Evolutionary conservation across 1,140 invertebrate genomes (phyloP).

Genomic region (Eulimnadia texana): DNA sequence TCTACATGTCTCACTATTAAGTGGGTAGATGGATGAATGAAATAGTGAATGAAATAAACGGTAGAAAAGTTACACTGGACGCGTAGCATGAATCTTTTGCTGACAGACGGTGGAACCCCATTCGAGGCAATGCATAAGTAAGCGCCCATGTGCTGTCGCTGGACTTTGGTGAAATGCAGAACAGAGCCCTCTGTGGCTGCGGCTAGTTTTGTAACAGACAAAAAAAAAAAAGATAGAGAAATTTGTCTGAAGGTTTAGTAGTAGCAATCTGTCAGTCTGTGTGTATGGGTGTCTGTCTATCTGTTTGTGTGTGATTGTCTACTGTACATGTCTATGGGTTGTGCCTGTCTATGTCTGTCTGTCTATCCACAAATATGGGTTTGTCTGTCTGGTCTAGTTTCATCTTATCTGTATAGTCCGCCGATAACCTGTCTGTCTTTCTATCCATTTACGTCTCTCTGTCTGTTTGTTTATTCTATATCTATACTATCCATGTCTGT

Average conservation of each 20-base stretch:
- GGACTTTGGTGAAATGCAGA: constrained; percentile 45
- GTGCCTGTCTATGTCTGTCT: no score
- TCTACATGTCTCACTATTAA: no score
- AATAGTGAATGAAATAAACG: constrained; percentile 1
- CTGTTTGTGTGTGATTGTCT: no score
- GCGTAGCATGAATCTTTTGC: constrained; percentile 71
- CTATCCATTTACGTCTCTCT: no score
- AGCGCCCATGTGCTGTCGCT: constrained; percentile 73
- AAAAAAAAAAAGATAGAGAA: constrained; percentile 24
- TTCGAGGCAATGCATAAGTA: constrained; percentile 68
- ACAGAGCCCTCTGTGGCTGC: constrained; percentile 34
- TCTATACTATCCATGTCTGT: no score
- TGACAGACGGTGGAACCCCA: constrained; percentile 70
- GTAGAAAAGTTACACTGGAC: constrained; percentile 59
- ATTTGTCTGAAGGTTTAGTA: not conserved
- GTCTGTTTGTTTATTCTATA: no score
- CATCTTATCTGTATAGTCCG: no score
- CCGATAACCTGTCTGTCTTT: no score
- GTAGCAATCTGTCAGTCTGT: not conserved
- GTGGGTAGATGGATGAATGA: not conserved
- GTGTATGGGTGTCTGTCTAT: not conserved
- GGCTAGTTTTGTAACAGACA: constrained; percentile 23
- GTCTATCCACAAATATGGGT: no score
- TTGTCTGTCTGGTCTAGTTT: no score
- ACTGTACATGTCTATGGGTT: no score